Evolutionary conservation across 2,113 vertebrate species (phyloP).

Genomic region (Percopsis transmontana): DNA sequence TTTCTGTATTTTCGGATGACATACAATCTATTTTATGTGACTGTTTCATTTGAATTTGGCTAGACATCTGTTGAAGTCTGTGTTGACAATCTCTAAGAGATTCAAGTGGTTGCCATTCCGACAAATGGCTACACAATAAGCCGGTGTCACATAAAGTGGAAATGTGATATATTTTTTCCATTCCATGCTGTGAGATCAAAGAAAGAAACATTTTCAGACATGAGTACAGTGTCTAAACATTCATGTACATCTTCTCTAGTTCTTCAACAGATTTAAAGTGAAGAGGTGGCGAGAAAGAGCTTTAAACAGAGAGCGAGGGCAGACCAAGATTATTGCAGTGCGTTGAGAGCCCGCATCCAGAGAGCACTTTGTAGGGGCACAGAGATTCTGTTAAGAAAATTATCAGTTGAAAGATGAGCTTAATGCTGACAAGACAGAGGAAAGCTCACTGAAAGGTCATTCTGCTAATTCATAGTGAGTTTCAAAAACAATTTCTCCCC

Average conservation of each 20-base stretch:
- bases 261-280: background rate
- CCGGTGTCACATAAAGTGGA: conserved; percentile 32
- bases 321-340: background rate
- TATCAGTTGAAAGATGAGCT: conserved; percentile 21
- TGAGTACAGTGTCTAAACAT: conserved; percentile 7
- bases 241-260: conserved; percentile 19
- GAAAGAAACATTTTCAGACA: conserved; percentile 22
- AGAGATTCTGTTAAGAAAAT: conserved; percentile 12
- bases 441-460: background rate
- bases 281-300: conserved; percentile 22
- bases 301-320: background rate
- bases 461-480: background rate
- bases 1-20: conserved; percentile 49
- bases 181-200: conserved; percentile 49
- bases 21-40: conserved; percentile 53
- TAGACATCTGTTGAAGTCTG: conserved; percentile 49
- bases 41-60: conserved; percentile 53
- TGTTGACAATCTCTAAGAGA: conserved; percentile 43
- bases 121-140: conserved; percentile 38
- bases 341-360: conserved; percentile 9
- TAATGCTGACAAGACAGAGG: conserved; percentile 1
- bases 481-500: too few relatives aligned
- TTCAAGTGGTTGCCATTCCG: conserved; percentile 37
- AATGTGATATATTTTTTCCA: conserved; percentile 49
- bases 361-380: conserved; percentile 10